Base-by-base conservation (phyloP, 1,140 invertebrate species). In the Anastrepha ludens region DNA sequence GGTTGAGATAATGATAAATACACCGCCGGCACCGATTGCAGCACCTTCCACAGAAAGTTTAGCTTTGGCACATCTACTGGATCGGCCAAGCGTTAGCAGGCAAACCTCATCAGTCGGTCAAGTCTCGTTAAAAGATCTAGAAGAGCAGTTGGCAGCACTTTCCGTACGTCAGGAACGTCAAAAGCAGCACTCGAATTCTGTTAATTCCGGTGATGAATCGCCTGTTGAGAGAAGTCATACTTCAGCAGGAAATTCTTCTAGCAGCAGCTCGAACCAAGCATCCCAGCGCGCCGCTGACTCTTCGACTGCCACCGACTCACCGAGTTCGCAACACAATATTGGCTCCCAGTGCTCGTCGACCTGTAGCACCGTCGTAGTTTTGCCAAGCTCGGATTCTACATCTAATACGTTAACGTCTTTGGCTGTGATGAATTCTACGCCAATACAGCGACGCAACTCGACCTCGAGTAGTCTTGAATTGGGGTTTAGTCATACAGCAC, bases 271-370 rank as follows among this genome's bases (percentile, higher is more conserved):
- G 59, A 87, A 89, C 55, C 88, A 8, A 64, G 85, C 20, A 85
- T 87, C 78, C 58, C 89, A 74, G 88, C 87, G 85, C n/a, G 64
- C 50, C 1, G 62, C 88, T 6, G 90, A 92, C 47, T 91, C 91
- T 1, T 92, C 91, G 0, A 81, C 74, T 29, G 74, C 74, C 4
- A 92, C 92, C 5, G 92, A 93, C 47, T 93, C 92, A 6, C 92
- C 93, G 4, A 91, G 88, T 87, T 93, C 92, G 0, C 92, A 93
- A 85, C 92, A 93, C 86, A 93, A 93, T 64, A 92, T 93, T 55
- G 96, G 96, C 29, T 97, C 96, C 6, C 97, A 97, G 91, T 97
- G 96, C 92, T 97, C 96, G 74, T 97, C 96, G 64, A 97, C 96
- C 47, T 97, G 96, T 91, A 97, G 96, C 89, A 97, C 97, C 3